Conservation (phyloP, 2,797 vertebrate species). For the Melanotaenia parkinsoni region DNA sequence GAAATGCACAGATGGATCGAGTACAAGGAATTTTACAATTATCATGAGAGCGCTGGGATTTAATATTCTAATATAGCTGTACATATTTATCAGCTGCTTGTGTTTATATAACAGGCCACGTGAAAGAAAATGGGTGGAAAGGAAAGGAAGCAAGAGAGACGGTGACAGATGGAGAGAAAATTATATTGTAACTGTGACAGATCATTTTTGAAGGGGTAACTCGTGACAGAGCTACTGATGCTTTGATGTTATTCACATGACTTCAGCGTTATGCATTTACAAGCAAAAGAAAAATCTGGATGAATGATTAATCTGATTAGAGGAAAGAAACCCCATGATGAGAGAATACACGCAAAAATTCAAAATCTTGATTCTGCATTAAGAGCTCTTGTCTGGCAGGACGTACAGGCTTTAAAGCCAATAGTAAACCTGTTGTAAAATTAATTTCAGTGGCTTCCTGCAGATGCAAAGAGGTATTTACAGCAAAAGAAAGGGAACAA, state of each 20-base stretch:
- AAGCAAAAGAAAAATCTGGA: not conserved
- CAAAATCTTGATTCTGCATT: not conserved
- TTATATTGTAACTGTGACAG: constrained; percentile 33
- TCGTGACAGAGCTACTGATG: constrained; percentile 21
- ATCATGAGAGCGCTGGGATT: constrained; percentile 15
- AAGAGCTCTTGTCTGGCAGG: constrained; percentile 1
- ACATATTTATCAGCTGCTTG: constrained; percentile 18
- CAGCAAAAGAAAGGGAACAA: constrained; percentile 39
- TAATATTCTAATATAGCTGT: constrained; percentile 25
- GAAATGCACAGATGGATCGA: not conserved
- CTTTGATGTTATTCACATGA: constrained; percentile 47
- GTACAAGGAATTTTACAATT: constrained; percentile 7
- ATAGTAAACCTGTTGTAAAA: constrained; percentile 23
- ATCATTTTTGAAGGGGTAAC: constrained; percentile 24
- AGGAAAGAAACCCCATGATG: not conserved
- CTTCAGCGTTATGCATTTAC: constrained; percentile 11
- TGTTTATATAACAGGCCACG: constrained; percentile 24
- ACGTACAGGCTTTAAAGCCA: constrained; percentile 2
- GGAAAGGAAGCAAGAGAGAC: constrained; percentile 17
- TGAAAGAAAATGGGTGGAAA: constrained; percentile 20
- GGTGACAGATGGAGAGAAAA: constrained; percentile 53
- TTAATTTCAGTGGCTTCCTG: constrained; percentile 24
- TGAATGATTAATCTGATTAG: constrained; percentile 23
- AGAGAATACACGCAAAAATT: constrained; percentile 9
- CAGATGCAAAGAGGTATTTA: constrained; percentile 21